Evolutionary conservation across 1,140 invertebrate genomes (phyloP), one percentile per base, ranked within the genome.

Genomic region (Dinoponera quadriceps): DNA sequence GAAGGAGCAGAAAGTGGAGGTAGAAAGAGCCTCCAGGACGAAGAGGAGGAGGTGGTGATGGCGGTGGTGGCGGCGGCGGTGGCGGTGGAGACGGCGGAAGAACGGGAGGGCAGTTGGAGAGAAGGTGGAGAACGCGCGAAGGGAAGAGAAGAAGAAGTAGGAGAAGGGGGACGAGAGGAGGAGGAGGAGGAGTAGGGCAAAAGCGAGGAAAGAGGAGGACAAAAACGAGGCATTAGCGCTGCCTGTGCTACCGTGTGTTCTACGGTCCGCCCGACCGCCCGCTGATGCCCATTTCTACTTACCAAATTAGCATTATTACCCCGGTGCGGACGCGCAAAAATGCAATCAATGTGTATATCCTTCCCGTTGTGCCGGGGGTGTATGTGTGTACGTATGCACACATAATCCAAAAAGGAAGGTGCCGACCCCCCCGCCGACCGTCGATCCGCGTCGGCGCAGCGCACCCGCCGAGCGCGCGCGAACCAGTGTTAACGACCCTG

Each of bases 261-360:
- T 85, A 74, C 82, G 80, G 69, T 82, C 88, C 82, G 86, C 65
- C 77, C 83, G 91, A 92, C 92, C 92, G 91, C 92, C 91, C 88
- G 91, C 92, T 93, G 92, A 90, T 91, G 89, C 90, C 90, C 92
- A 93, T 92, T 93, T 92, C 91, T 92, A 92, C 92, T 93, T 91
- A 91, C 90, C 86, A 90, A 93, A 93, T 93, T 93, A 93, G 91
- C 92, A 92, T 93, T 92, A 93, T 93, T 93, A 92, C 91, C 89
- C 82, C 63, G 84, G 85, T 85, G 69, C 82, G 87, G 57, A 82
- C 51, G 59, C 38, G 85, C 89, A 91, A 92, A 92, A 92, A 92
- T 91, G 86, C 90, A 93, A 93, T 93, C 92, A 92, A 92, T 92
- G 91, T 92, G 72, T 88, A 85, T 85, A 85, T 85, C 83, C 75